These are phyloP conservation scores for Dinocampus coccinellae DNA, from an alignment of 2,888 invertebrate genomes.

Conservation along the genomic window DNA sequence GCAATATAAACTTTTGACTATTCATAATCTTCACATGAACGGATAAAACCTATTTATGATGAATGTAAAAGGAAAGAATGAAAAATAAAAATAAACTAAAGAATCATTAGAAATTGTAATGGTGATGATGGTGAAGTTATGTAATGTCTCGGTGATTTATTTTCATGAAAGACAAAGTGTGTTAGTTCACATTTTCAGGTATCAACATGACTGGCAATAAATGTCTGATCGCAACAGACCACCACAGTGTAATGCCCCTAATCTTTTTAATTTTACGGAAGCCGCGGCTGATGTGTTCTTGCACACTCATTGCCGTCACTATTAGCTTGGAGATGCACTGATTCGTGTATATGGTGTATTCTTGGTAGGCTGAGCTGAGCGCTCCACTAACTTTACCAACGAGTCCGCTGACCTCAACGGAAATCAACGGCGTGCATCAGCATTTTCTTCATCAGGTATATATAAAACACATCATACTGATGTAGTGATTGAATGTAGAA, in stretches of 20 bases:
- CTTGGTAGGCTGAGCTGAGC: slow-evolving; percentile 60
- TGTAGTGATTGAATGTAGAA: not conserved
- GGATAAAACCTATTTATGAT: too few species aligned
- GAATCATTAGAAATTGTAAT: not conserved
- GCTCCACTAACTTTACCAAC: slow-evolving; percentile 67
- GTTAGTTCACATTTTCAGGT: not conserved
- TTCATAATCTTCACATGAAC: too few species aligned
- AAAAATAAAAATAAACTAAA: not conserved
- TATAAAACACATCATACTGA: not conserved
- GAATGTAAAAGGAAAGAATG: not conserved
- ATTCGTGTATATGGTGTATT: slow-evolving; percentile 54
- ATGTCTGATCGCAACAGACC: not conserved
- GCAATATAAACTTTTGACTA: not conserved
- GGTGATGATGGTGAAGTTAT: not conserved
- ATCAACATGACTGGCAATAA: slow-evolving; percentile 5
- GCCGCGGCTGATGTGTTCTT: slow-evolving; percentile 18
- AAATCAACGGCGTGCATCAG: slow-evolving; percentile 68
- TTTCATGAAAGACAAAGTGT: not conserved
- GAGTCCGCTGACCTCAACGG: slow-evolving; percentile 67
- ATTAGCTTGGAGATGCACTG: slow-evolving; percentile 56
- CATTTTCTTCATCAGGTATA: not conserved
- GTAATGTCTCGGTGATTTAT: slow-evolving; percentile 10
- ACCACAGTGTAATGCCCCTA: not conserved
- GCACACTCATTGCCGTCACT: slow-evolving; percentile 46
- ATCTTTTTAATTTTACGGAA: slow-evolving; percentile 5